Conservation (phyloP, 2,113 vertebrate genomes). For the Sialia sialis region DNA sequence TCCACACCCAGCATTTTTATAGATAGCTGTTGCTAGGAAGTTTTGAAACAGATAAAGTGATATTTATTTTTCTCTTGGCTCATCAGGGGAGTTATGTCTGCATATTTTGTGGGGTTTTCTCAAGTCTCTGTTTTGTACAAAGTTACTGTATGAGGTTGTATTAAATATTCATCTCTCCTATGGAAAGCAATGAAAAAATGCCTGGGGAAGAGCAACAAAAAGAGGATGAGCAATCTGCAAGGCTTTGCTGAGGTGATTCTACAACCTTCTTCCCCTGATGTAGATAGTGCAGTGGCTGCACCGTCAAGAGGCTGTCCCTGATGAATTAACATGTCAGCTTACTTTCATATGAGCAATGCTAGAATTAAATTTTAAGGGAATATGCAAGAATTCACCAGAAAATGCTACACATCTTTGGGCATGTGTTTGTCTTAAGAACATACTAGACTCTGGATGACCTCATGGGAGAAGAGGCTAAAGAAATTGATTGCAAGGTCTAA, state of each 20-base stretch:
- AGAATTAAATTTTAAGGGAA: neutral
- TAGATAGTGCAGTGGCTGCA: neutral
- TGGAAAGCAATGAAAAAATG: neutral
- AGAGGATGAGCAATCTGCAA: neutral
- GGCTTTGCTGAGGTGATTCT: neutral
- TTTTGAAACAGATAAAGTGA: neutral
- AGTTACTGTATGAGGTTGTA: neutral
- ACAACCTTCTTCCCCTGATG: neutral
- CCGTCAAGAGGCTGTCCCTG: no score
- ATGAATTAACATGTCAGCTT: neutral
- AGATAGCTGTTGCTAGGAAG: neutral
- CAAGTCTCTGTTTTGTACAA: neutral
- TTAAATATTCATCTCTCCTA: neutral
- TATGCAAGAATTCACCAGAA: neutral
- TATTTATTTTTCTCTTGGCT: neutral
- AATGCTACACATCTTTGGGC: neutral
- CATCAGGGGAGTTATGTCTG: neutral
- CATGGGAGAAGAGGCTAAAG: neutral
- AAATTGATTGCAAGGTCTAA: neutral
- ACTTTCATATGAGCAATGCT: neutral
- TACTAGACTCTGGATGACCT: neutral
- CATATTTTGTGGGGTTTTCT: neutral
- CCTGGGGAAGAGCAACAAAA: neutral
- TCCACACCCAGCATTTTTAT: neutral
- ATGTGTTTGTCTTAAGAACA: neutral